A percentile compares a stretch with the other conserved stretches of the same genome.
phyloP scores from a whole-genome alignment of 2,113 vertebrate species.

The Capricornis sumatraensis region DNA sequence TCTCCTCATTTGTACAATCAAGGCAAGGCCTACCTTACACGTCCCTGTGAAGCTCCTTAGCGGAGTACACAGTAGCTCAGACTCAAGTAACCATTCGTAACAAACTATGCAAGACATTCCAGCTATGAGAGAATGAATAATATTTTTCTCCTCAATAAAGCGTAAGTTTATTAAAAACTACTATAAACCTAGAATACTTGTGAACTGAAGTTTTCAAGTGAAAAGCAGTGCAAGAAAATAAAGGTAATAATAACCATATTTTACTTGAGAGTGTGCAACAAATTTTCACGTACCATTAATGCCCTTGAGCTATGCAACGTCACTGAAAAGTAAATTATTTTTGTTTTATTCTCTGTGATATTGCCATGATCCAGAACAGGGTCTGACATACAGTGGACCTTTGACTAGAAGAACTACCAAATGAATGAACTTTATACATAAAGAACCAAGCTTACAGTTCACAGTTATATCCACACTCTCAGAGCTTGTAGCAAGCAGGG shows the following conservation, averaged over 20 bases:
- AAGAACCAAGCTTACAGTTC: not conserved
- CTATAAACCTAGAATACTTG: not conserved
- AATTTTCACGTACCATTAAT: not conserved
- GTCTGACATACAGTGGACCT: not conserved
- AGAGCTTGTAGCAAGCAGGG: not conserved
- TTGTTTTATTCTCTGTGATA: not conserved
- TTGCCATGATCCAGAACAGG: not conserved
- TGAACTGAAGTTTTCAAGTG: not conserved
- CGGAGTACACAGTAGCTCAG: not conserved
- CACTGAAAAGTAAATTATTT: not conserved
- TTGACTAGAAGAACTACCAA: not conserved
- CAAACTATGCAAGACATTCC: not conserved
- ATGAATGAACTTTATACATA: not conserved
- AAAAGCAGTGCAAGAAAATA: not conserved
- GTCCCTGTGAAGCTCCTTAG: not conserved
- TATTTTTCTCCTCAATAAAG: not conserved
- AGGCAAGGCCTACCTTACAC: not conserved
- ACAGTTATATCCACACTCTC: not conserved
- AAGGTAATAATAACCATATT: not conserved
- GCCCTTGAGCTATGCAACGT: not conserved
- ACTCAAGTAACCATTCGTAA: not conserved
- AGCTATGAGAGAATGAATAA: not conserved
- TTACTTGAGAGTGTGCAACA: not conserved
- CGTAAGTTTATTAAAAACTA: not conserved
- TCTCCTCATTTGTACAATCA: not conserved